Evolutionary conservation across 2,113 vertebrate species (phyloP).

Genomic region (Todiramphus chloris): DNA sequence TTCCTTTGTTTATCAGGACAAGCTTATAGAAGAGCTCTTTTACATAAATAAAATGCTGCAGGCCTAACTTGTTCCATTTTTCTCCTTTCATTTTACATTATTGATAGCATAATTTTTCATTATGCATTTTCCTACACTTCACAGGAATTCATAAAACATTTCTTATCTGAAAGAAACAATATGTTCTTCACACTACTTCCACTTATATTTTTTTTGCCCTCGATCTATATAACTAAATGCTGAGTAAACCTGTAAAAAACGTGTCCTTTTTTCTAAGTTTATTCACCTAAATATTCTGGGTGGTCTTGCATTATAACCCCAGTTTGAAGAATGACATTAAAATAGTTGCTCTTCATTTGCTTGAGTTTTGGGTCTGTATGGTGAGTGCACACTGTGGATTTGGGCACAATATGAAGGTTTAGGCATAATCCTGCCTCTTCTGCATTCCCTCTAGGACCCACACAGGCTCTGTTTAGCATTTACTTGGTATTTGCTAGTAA

Average conservation of each 20-base stretch:
- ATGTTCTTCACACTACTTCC: slow-evolving; percentile 38
- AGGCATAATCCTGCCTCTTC: background rate
- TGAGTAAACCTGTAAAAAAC: background rate
- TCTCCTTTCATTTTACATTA: slow-evolving; percentile 54
- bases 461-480: background rate
- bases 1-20: slow-evolving; percentile 37
- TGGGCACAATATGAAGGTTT: background rate
- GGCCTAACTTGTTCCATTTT: slow-evolving; percentile 56
- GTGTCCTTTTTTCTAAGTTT: background rate
- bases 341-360: background rate
- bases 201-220: background rate
- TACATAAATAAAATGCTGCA: slow-evolving; percentile 56
- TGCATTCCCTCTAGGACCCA: background rate
- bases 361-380: background rate
- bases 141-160: slow-evolving; percentile 45
- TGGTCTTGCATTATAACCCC: background rate
- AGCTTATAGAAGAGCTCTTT: slow-evolving; percentile 33
- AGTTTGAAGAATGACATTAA: background rate
- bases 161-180: slow-evolving; percentile 73
- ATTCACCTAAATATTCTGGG: background rate
- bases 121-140: slow-evolving; percentile 56
- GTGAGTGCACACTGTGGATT: background rate
- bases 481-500: background rate
- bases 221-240: background rate
- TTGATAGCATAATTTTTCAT: slow-evolving; percentile 66